Percentiles rank a stretch among this genome's conserved stretches.
Conservation (phyloP, 2,888 invertebrate genomes). For the Rotaria sp. region DNA sequence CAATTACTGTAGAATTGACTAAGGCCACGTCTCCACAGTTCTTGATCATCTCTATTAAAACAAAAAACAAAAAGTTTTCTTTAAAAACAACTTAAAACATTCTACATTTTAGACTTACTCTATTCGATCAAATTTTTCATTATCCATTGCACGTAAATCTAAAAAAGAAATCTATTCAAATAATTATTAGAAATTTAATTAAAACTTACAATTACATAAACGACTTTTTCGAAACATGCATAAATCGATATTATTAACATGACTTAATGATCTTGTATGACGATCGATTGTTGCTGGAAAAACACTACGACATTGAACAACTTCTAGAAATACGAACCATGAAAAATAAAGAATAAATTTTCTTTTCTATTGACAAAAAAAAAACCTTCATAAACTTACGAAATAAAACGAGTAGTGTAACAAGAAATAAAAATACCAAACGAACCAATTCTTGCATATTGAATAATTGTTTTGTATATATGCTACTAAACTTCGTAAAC, state of each 20-base stretch:
- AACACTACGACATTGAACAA: neutral
- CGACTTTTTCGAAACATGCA: neutral
- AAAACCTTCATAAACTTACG: neutral
- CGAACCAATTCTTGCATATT: neutral
- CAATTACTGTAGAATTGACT: constrained; percentile 3
- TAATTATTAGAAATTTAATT: too few species aligned
- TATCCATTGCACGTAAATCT: neutral
- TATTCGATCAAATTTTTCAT: neutral
- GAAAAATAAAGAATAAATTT: too few species aligned
- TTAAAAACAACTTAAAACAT: neutral
- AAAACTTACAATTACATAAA: neutral
- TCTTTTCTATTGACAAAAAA: too few species aligned
- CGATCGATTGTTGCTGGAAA: neutral
- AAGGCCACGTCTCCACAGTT: neutral
- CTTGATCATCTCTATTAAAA: neutral
- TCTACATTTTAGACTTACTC: neutral
- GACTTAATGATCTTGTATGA: neutral
- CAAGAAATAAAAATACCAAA: neutral
- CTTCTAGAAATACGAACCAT: neutral
- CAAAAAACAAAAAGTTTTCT: neutral
- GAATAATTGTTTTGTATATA: neutral
- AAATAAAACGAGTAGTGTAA: neutral
- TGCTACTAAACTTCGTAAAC: neutral
- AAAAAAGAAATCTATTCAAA: neutral
- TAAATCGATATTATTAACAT: neutral